Percentiles rank a stretch among this genome's conserved stretches.
These are phyloP conservation scores for Rhinoderma darwinii DNA, from an alignment of 2,113 vertebrate species.

Conservation along the genomic window DNA sequence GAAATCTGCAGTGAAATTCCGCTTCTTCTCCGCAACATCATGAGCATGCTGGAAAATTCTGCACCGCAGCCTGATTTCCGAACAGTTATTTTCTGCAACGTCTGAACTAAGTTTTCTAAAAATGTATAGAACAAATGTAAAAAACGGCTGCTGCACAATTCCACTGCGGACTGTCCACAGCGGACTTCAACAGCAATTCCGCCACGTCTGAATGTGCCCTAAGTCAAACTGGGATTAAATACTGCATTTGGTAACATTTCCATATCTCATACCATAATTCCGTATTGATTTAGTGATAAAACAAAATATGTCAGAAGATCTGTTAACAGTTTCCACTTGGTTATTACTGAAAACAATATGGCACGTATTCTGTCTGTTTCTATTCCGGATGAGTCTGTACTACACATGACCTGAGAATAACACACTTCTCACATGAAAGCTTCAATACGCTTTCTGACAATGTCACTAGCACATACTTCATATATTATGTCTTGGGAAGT, in stretches of 20 bases:
- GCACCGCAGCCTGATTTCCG: too few species aligned
- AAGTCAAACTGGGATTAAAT: not conserved
- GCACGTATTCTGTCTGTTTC: slow-evolving; percentile 13
- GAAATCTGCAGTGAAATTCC: too few species aligned
- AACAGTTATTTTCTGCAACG: too few species aligned
- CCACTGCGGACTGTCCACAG: too few species aligned
- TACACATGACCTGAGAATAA: slow-evolving; percentile 37
- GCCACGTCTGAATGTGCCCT: too few species aligned
- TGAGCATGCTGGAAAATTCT: too few species aligned
- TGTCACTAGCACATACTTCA: slow-evolving; percentile 48
- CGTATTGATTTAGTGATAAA: not conserved
- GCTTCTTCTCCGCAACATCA: too few species aligned
- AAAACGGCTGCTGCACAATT: too few species aligned
- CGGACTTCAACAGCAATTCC: too few species aligned
- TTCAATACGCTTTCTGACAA: slow-evolving; percentile 48
- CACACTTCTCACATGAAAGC: slow-evolving; percentile 38
- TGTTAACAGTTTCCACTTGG: slow-evolving; percentile 9
- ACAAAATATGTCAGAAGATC: not conserved
- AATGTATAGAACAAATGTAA: too few species aligned
- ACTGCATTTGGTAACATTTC: not conserved
- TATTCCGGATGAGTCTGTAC: slow-evolving; percentile 23
- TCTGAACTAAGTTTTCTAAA: too few species aligned
- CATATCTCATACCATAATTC: not conserved
- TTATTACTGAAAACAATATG: slow-evolving; percentile 27
- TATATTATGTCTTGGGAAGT: not conserved